Conservation (phyloP, 2,888 invertebrate genomes). For the Shargacucullia verbasci region DNA sequence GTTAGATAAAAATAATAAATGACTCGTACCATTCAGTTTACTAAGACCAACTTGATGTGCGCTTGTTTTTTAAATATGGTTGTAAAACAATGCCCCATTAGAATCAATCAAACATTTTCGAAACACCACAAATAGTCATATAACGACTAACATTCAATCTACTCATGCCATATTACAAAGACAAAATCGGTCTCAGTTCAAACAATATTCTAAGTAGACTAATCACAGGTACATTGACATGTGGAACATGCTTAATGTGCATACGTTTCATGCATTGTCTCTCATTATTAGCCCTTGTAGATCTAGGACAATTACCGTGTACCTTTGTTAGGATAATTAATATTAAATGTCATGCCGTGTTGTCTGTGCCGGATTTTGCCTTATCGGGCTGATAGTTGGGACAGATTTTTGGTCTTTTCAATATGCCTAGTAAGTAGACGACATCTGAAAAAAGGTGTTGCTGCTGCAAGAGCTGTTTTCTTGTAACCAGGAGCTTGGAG, state of each 20-base stretch:
- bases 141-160: not conserved
- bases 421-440: too few relatives aligned
- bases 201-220: conserved; percentile 17
- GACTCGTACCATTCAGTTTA: too few relatives aligned
- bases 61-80: too few relatives aligned
- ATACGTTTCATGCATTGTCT: conserved; percentile 39
- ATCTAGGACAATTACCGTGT: conserved; percentile 46
- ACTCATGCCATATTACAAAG: conserved; percentile 7
- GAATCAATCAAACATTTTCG: not conserved
- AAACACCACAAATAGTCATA: too few relatives aligned
- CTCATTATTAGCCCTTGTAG: conserved; percentile 44
- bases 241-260: conserved; percentile 35
- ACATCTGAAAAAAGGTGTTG: too few relatives aligned
- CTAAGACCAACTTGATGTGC: too few relatives aligned
- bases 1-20: too few relatives aligned
- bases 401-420: too few relatives aligned
- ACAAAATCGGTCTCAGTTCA: conserved; percentile 26
- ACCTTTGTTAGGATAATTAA: conserved; percentile 13
- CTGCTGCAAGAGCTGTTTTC: too few relatives aligned
- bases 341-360: not conserved
- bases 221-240: conserved; percentile 31
- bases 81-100: too few relatives aligned
- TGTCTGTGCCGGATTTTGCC: conserved; percentile 1
- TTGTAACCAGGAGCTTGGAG: too few relatives aligned
- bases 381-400: not conserved